phyloP scores from a whole-genome alignment of 1,140 invertebrate species.

The Trinorchestia longiramus region DNA sequence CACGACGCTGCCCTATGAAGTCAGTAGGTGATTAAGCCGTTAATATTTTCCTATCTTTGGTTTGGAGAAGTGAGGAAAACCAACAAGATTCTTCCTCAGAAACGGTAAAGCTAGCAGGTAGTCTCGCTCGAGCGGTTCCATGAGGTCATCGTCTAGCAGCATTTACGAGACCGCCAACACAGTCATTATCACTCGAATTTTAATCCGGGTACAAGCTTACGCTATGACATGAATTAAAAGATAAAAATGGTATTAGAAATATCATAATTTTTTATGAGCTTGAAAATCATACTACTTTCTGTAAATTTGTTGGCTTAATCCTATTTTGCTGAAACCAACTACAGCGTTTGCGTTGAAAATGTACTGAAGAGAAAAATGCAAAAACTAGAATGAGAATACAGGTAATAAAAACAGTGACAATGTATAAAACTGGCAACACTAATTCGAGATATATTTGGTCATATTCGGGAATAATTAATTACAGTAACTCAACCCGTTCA shows the following conservation, averaged over 20 bases:
- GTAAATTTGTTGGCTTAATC: not conserved
- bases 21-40: not conserved
- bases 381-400: not conserved
- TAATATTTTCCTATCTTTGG: constrained; percentile 2
- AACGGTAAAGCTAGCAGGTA: constrained; percentile 24
- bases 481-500: not conserved
- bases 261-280: not conserved
- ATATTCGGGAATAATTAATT: not conserved
- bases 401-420: not conserved
- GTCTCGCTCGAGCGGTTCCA: not conserved
- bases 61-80: constrained; percentile 29
- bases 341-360: not conserved
- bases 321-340: not conserved
- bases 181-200: not conserved
- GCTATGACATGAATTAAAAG: not conserved
- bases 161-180: not conserved
- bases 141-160: constrained; percentile 16
- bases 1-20: not conserved
- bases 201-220: not conserved
- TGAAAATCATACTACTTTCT: not conserved
- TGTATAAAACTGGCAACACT: not conserved
- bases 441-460: not conserved
- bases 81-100: not conserved
- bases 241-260: not conserved
- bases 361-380: not conserved